Percentiles rank a stretch among this genome's conserved stretches.
These are phyloP conservation scores for Coelogynopora nodosa DNA, from an alignment of 2,888 invertebrate genomes.

Conservation along the genomic window DNA sequence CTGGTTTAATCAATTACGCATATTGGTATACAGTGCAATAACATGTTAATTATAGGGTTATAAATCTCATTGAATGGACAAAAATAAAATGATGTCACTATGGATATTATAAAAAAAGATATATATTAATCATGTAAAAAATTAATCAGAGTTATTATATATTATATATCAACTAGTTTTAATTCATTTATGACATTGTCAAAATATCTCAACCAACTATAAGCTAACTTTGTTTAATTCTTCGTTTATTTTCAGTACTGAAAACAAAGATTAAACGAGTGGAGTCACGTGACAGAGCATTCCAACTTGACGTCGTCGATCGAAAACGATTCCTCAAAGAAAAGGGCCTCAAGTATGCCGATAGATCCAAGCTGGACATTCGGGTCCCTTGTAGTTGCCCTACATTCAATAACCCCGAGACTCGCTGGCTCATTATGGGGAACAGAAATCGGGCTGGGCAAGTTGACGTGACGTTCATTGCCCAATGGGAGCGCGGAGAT, in stretches of 20 bases:
- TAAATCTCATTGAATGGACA: no score
- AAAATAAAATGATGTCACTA: no score
- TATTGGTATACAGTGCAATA: no score
- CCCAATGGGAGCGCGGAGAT: not conserved
- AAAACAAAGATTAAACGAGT: not conserved
- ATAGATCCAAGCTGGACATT: not conserved
- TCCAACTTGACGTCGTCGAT: not conserved
- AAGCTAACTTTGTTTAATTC: no score
- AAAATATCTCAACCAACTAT: no score
- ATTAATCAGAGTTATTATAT: no score
- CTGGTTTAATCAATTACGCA: no score
- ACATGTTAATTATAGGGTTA: no score
- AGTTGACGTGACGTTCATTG: not conserved
- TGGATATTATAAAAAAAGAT: no score
- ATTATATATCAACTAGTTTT: no score
- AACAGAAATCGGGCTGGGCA: not conserved
- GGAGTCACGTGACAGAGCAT: not conserved
- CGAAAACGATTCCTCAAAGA: not conserved
- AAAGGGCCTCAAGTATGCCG: not conserved
- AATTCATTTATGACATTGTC: no score
- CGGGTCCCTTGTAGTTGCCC: not conserved
- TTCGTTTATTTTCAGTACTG: not conserved
- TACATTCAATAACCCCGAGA: not conserved
- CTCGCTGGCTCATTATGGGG: slow-evolving; percentile 17
- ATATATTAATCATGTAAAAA: no score